Evolutionary conservation across 2,888 invertebrate species (phyloP).

Genomic region (Drosophila pullipes): DNA sequence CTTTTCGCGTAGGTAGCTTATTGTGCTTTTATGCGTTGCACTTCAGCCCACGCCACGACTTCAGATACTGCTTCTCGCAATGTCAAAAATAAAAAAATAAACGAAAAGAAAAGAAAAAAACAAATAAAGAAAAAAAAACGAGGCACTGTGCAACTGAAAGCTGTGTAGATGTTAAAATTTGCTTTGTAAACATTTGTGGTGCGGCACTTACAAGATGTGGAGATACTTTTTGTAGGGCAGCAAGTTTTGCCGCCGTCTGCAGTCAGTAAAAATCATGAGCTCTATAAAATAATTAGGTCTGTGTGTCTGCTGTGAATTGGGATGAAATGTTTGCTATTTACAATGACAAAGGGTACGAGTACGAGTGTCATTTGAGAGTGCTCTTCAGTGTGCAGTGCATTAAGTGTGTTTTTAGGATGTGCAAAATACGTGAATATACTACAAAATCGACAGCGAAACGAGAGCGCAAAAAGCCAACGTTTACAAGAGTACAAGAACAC

Average conservation of each 20-base stretch:
- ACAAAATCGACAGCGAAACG: slow-evolving; percentile 37
- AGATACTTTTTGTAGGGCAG: slow-evolving; percentile 19
- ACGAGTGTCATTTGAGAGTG: slow-evolving; percentile 35
- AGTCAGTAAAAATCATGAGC: slow-evolving; percentile 50
- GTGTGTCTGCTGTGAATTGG: slow-evolving; percentile 25
- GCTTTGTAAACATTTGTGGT: slow-evolving; percentile 36
- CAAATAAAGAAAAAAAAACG: background rate
- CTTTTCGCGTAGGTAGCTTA: slow-evolving; percentile 74
- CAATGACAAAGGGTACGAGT: slow-evolving; percentile 45
- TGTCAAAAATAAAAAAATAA: slow-evolving; percentile 66
- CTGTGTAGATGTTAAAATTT: slow-evolving; percentile 66
- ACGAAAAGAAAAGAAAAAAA: background rate
- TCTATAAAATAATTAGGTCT: slow-evolving; percentile 75
- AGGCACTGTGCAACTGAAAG: slow-evolving; percentile 47
- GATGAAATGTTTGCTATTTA: slow-evolving; percentile 66
- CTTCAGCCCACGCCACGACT: slow-evolving; percentile 40
- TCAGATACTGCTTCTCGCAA: slow-evolving; percentile 28
- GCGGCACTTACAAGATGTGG: slow-evolving; percentile 47
- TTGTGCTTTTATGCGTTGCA: slow-evolving; percentile 79
- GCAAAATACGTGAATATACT: slow-evolving; percentile 56
- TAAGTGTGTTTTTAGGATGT: slow-evolving; percentile 47
- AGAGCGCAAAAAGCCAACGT: slow-evolving; percentile 32
- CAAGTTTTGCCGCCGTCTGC: slow-evolving; percentile 16
- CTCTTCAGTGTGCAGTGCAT: slow-evolving; percentile 54
- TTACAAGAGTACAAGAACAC: slow-evolving; percentile 34